Evolutionary conservation across 2,888 invertebrate species (phyloP).

Genomic region (Rhopalosiphum nymphaeae): DNA sequence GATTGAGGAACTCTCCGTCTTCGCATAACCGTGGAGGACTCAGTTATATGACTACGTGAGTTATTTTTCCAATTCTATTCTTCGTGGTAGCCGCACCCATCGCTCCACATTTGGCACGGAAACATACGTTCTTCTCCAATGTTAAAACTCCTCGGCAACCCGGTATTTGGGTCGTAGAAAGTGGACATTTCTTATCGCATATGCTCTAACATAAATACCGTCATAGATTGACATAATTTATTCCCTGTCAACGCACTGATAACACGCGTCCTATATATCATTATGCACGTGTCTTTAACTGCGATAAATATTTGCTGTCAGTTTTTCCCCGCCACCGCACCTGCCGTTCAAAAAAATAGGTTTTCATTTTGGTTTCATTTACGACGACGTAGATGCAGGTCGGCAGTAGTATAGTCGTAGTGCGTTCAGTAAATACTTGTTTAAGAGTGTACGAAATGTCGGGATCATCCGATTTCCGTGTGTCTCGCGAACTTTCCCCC

Average conservation of each 20-base stretch:
- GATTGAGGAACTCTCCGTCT: slow-evolving; percentile 57
- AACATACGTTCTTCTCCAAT: neutral
- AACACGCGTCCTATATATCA: neutral
- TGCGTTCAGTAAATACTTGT: neutral
- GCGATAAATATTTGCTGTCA: neutral
- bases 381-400: neutral
- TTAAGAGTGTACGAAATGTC: neutral
- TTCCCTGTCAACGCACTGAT: slow-evolving; percentile 2
- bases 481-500: slow-evolving; percentile 16
- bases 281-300: slow-evolving; percentile 18
- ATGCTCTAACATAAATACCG: neutral
- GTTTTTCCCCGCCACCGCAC: neutral
- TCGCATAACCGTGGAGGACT: slow-evolving; percentile 56
- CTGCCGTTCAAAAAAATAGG: neutral
- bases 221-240: neutral
- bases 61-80: neutral
- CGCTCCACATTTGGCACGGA: neutral
- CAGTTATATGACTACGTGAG: slow-evolving; percentile 57
- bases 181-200: slow-evolving; percentile 26
- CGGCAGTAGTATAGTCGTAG: neutral
- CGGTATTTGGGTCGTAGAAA: slow-evolving; percentile 61
- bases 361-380: neutral
- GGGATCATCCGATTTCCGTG: slow-evolving; percentile 19
- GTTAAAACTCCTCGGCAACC: neutral
- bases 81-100: slow-evolving; percentile 4